Evolutionary conservation across 2,797 vertebrate species (phyloP).

Genomic region (Sus cebifrons): DNA sequence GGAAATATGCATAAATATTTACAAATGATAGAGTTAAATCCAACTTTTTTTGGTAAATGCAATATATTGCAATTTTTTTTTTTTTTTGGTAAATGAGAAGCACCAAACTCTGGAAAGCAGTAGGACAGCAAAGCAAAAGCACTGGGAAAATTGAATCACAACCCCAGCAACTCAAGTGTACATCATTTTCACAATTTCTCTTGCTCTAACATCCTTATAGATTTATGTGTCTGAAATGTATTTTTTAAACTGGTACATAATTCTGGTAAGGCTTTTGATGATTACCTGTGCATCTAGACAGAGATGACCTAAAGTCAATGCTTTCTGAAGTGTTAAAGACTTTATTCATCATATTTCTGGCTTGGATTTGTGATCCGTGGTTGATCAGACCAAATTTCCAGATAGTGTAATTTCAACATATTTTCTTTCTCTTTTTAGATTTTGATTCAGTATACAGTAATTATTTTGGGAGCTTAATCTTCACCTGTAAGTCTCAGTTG

Average conservation of each 20-base stretch:
- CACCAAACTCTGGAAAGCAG: conserved; percentile 84
- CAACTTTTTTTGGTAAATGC: conserved; percentile 88
- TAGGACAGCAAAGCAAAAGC: conserved; percentile 79
- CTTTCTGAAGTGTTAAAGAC: conserved; percentile 86
- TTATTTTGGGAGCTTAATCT: not conserved
- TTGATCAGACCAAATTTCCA: conserved; percentile 83
- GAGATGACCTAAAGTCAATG: conserved; percentile 86
- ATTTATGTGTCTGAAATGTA: conserved; percentile 66
- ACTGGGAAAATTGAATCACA: conserved; percentile 83
- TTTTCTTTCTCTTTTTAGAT: conserved; percentile 75
- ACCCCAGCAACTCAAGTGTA: conserved; percentile 77
- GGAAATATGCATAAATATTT: conserved; percentile 92
- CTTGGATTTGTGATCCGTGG: conserved; percentile 85
- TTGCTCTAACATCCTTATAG: conserved; percentile 72
- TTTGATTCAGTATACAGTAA: not conserved
- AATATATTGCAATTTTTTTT: conserved; percentile 84
- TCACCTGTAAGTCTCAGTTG: not conserved
- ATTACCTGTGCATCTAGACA: conserved; percentile 83
- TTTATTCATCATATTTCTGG: conserved; percentile 83
- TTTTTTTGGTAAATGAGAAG: conserved; percentile 82
- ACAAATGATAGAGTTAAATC: conserved; percentile 89
- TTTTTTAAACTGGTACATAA: conserved; percentile 68
- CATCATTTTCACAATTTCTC: conserved; percentile 78
- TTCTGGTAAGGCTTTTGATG: conserved; percentile 82
- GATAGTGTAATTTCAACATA: conserved; percentile 75